Evolutionary conservation across 1,140 invertebrate species (phyloP), one percentile per base, ranked within the genome.

Genomic region (Drosophila ogumai): DNA sequence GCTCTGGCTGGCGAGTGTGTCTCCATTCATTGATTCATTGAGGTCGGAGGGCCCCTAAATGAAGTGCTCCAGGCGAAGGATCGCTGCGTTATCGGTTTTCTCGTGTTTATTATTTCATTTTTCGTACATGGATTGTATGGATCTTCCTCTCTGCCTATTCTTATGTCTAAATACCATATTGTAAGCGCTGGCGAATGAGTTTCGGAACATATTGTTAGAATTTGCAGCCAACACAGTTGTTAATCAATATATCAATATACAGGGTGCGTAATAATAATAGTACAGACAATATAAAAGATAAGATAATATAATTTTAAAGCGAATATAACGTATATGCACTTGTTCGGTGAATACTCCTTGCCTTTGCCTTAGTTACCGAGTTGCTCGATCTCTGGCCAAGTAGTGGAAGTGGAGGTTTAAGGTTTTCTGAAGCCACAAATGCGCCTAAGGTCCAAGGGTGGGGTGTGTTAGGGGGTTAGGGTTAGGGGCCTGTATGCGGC

Each of bases 1-100:
- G 60, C 56, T 59, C 56, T 59, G 55, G 63, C 32, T 22, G 52
- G 52, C 52, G 50, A 22, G 72, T 55, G 72, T 59, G 54, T 28
- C n/a, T 59, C 81, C 85, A 88, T 88, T 88, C 85, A 88, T 88
- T 90, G 85, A 90, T 88, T 85, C 85, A 90, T 88, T 90, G 76
- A 84, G 67, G 66, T 78, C 68, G 78, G 63, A 58, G 58, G 44
- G 19, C 6, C 84, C 63, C 76, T 75, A 88, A 88, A 88, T 88
- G 80, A 88, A 85, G 85, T 90, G 68, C 68, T 88, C 77, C 76
- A 84, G 72, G 67, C 75, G 41, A 55, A 87, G 60, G 44, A 65
- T 68, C 58, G 65, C 73, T 66, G 63, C 63, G 32, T 44, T 69
- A 77, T 71, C 28, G n/a, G 22, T 82, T 75, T 66, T 69, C 84